Evolutionary conservation across 1,140 invertebrate genomes (phyloP).

Genomic region (Brachionus calyciflorus): DNA sequence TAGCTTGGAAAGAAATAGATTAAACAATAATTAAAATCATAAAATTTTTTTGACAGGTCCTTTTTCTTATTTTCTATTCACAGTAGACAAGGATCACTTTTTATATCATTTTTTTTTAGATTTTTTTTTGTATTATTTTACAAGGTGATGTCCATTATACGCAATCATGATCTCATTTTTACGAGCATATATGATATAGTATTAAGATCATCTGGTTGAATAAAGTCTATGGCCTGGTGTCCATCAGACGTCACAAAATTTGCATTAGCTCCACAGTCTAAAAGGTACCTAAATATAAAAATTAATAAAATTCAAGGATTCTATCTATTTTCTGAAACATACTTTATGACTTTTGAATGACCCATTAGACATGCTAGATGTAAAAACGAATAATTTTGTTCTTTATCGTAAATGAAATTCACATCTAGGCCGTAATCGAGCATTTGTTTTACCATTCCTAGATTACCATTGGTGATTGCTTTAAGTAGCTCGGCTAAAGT

Average conservation of each 20-base stretch:
- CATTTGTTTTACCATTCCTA: conserved; percentile 44
- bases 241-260: conserved; percentile 36
- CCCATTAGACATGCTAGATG: conserved; percentile 44
- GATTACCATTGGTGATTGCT: conserved; percentile 32
- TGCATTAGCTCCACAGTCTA: conserved; percentile 24
- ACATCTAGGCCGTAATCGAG: conserved; percentile 39
- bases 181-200: conserved; percentile 34
- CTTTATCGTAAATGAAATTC: conserved; percentile 44
- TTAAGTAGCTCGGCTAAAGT: conserved; percentile 28
- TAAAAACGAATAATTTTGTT: conserved; percentile 40
- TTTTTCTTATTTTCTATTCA: conserved; percentile 18
- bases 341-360: conserved; percentile 43
- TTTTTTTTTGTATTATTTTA: neutral
- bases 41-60: too few relatives aligned
- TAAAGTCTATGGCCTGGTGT: conserved; percentile 36
- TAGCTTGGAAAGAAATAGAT: conserved; percentile 13
- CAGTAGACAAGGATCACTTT: conserved; percentile 27
- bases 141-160: neutral
- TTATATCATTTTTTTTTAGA: too few relatives aligned
- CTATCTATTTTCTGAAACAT: neutral
- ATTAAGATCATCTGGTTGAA: conserved; percentile 37
- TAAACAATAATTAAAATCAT: conserved; percentile 10
- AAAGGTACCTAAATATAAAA: neutral
- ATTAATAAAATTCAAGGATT: neutral
- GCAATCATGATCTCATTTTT: conserved; percentile 26